Evolutionary conservation across 2,797 vertebrate species (phyloP).

Genomic region (Galago senegalensis): DNA sequence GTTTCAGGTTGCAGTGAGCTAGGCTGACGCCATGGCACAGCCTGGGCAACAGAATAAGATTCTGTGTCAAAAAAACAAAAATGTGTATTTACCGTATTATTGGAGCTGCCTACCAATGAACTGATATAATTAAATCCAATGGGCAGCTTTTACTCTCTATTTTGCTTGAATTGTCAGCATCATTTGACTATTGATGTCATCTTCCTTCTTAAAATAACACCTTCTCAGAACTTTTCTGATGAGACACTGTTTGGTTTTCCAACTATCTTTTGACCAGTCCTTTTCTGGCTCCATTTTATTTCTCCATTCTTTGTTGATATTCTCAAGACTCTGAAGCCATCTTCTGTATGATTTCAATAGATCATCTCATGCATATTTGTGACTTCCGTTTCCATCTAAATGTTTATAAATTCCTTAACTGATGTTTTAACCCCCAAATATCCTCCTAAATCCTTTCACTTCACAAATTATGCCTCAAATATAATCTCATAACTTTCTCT

Average conservation of each 20-base stretch:
- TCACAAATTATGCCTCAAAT: not conserved
- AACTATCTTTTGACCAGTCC: not conserved
- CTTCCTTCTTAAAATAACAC: not conserved
- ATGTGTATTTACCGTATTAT: not conserved
- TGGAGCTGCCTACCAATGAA: not conserved
- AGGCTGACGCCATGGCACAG: too few species aligned
- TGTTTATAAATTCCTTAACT: conserved; percentile 27
- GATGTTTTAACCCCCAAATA: conserved; percentile 18
- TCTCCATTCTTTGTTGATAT: not conserved
- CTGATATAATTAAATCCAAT: not conserved
- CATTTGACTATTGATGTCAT: conserved; percentile 4
- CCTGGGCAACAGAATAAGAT: too few species aligned
- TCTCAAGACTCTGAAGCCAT: not conserved
- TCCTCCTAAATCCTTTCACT: not conserved
- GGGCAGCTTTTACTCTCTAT: not conserved
- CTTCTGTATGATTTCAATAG: not conserved
- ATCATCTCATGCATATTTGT: not conserved
- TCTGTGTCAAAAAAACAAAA: not conserved
- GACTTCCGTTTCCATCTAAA: conserved; percentile 16
- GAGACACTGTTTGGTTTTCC: conserved; percentile 30
- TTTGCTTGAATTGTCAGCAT: not conserved
- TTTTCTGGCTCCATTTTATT: not conserved
- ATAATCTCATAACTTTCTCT: not conserved
- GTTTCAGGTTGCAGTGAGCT: too few species aligned
- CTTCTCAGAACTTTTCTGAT: conserved; percentile 43